Evolutionary conservation across 2,888 invertebrate genomes (phyloP), one percentile per base, ranked within the genome.

Genomic region (Gymnocheta viridis): DNA sequence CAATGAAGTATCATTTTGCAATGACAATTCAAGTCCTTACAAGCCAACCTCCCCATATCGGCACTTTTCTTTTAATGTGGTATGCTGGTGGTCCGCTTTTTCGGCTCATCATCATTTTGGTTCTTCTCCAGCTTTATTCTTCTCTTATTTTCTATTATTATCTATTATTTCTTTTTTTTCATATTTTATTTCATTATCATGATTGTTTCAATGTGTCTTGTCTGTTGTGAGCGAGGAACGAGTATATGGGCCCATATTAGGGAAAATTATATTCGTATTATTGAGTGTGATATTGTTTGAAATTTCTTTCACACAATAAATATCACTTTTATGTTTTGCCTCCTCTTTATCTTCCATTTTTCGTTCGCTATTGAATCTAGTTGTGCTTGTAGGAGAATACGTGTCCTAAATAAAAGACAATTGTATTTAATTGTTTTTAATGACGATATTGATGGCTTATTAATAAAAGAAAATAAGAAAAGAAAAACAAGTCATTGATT

Each of bases 231-330:
- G 49, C 32, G 27, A 22, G 41, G n/a, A 66, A 32, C 56, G 2
- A 24, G 41, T 64, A 60, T 35, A 24, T 76, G 72, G 72, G 44
- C 64, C 66, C 62, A 62, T 69, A 82, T 82, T 80, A 80, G 83
- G 54, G 85, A 82, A 88, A 89, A 90, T 90, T 90, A 90, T 89
- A 86, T 89, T 90, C 88, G 87, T 89, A 90, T 90, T 90, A 90
- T 89, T 89, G 88, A 88, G 85, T 88, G 85, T 80, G 78, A 82
- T 82, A 82, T 73, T 80, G 82, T 78, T 80, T 47, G 5, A 44
- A 35, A 64, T 47, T 56, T 72, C 47, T 47, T 70, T 78, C 54
- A 72, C 66, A 78, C 70, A 78, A 77, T 51, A 66, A 9, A 22
- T 29, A 27, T 70, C 44, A 22, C 35, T 77, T 77, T 77, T 49